These are phyloP conservation scores for Altica lythri DNA, from an alignment of 2,888 invertebrate species.

Conservation along the genomic window DNA sequence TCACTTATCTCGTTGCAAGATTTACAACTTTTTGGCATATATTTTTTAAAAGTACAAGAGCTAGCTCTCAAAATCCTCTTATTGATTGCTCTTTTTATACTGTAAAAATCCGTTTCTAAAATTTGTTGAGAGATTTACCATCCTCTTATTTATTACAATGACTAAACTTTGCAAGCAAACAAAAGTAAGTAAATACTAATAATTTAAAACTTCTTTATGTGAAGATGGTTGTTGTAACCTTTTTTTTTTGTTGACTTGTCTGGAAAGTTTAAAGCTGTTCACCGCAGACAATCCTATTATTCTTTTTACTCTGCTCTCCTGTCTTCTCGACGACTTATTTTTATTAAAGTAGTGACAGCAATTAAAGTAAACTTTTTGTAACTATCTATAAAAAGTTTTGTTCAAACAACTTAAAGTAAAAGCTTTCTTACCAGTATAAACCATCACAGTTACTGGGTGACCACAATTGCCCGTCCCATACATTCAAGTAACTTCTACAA, in stretches of 20 bases:
- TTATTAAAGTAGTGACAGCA: background rate
- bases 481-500: constrained; percentile 81
- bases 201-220: constrained; percentile 1
- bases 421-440: constrained; percentile 73
- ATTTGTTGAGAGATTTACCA: no score
- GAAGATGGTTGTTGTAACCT: no score
- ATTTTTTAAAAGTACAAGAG: no score
- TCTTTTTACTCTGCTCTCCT: background rate
- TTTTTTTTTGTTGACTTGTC: background rate
- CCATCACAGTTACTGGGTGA: constrained; percentile 79
- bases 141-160: no score
- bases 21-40: no score
- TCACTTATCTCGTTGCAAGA: no score
- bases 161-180: no score
- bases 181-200: constrained; percentile 2
- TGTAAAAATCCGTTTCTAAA: no score
- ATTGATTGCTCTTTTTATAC: no score
- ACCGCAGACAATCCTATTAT: background rate
- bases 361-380: background rate
- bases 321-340: background rate
- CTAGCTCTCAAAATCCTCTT: no score
- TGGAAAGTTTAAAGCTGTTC: background rate
- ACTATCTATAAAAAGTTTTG: background rate
- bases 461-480: constrained; percentile 85
- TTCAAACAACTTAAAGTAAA: background rate